Percentiles rank a stretch among this genome's conserved stretches.
Conservation (phyloP, 2,797 vertebrate genomes). For the Peromyscus melanophrys region DNA sequence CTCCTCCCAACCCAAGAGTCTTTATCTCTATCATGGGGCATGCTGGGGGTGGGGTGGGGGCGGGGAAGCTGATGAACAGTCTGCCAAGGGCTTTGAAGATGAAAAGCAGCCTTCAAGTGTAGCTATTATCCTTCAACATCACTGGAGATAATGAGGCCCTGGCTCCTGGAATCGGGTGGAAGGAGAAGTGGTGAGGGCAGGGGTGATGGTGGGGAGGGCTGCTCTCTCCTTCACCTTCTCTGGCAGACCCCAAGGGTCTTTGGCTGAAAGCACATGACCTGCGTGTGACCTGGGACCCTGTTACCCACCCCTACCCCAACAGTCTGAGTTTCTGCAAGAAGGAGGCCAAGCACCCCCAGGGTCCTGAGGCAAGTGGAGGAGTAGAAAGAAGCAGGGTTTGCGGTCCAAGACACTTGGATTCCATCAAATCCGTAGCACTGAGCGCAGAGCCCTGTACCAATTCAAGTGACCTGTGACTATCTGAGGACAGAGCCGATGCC, state of each 20-base stretch:
- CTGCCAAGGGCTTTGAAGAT: constrained; percentile 76
- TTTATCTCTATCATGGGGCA: background rate
- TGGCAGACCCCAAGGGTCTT: background rate
- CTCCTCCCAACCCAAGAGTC: background rate
- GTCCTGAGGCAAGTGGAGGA: background rate
- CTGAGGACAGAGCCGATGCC: background rate
- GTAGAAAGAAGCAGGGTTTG: background rate
- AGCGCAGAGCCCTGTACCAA: background rate
- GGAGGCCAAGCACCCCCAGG: background rate
- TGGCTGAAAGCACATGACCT: background rate
- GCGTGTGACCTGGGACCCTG: background rate
- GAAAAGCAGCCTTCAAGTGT: constrained; percentile 65
- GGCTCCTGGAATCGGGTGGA: constrained; percentile 29
- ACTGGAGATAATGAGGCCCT: constrained; percentile 57
- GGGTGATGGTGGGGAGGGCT: background rate
- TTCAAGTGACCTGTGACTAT: background rate
- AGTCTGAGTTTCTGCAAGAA: background rate
- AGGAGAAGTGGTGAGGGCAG: background rate
- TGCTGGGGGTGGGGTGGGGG: background rate
- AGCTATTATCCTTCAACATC: constrained; percentile 34
- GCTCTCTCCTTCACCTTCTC: background rate
- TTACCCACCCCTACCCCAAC: background rate
- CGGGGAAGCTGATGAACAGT: constrained; percentile 68
- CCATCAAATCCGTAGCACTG: background rate
- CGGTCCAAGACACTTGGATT: background rate